Percentiles rank a stretch among this genome's conserved stretches.
phyloP scores from a whole-genome alignment of 2,113 vertebrate species.

The human (Homo sapiens) region DNA sequence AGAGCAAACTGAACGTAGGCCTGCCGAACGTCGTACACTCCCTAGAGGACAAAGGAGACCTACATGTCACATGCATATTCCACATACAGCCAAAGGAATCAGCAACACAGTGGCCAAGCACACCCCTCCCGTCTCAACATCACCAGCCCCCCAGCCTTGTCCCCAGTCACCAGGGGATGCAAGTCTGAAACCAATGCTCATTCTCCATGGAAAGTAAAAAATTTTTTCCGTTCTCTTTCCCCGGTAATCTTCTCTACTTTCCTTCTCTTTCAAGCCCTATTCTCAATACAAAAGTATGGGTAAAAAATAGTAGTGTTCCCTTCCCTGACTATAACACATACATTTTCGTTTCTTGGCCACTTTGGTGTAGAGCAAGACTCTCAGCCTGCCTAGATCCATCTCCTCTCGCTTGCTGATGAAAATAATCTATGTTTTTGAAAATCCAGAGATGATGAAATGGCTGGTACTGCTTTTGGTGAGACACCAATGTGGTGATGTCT shows the following conservation, averaged over 20 bases:
- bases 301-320: neutral
- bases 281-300: neutral
- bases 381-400: neutral
- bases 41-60: slow-evolving; percentile 82
- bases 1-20: slow-evolving; percentile 94
- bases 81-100: no score
- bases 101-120: accelerated
- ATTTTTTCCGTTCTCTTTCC: neutral
- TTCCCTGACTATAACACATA: neutral
- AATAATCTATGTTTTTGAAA: neutral
- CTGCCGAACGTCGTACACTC: slow-evolving; percentile 91
- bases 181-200: no score
- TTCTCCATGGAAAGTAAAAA: neutral
- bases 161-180: neutral
- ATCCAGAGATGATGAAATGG: neutral
- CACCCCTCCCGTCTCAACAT: accelerated
- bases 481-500: neutral
- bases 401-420: neutral
- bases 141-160: neutral
- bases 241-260: neutral
- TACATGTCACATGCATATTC: neutral
- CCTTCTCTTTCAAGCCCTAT: neutral
- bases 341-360: neutral
- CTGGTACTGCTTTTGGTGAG: neutral
- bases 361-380: neutral